Percentiles rank a stretch among this genome's conserved stretches.
These are phyloP conservation scores for Drosophila phalerata DNA, from an alignment of 2,888 invertebrate genomes.

Conservation along the genomic window DNA sequence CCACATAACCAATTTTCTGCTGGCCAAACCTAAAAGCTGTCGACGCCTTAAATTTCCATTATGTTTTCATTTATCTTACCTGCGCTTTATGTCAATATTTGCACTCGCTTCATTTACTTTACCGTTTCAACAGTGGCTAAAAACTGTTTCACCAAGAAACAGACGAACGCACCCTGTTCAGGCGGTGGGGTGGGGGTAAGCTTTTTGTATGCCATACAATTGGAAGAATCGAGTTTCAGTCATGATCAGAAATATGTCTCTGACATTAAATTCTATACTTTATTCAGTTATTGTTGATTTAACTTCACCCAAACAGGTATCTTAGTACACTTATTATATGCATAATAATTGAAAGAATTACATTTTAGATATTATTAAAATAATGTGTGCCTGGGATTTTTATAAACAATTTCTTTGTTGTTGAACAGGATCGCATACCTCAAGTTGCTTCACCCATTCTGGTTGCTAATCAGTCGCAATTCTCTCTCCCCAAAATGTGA, in stretches of 20 bases:
- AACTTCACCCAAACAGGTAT: background rate
- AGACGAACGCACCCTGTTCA: conserved; percentile 5
- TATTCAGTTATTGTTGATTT: background rate
- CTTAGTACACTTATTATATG: background rate
- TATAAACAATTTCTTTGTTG: conserved; percentile 1
- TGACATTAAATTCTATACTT: conserved; percentile 4
- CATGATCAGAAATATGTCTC: conserved; percentile 7
- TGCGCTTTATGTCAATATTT: conserved; percentile 33
- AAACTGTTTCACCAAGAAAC: conserved; percentile 55
- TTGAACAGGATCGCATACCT: background rate
- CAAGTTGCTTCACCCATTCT: conserved; percentile 2
- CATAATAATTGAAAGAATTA: background rate
- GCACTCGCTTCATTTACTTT: conserved; percentile 23
- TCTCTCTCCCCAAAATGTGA: conserved; percentile 21
- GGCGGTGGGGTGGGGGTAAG: background rate
- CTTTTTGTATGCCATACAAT: conserved; percentile 14
- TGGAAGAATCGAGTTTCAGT: conserved; percentile 22
- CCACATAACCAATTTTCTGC: conserved; percentile 16
- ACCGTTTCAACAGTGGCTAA: conserved; percentile 40
- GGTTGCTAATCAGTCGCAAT: conserved; percentile 3
- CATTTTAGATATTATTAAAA: conserved; percentile 17
- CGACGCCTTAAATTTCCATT: conserved; percentile 11
- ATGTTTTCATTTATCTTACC: conserved; percentile 16
- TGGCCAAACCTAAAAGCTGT: conserved; percentile 18
- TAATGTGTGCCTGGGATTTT: background rate